These are phyloP conservation scores for Clarias pachynema DNA, from an alignment of 2,797 vertebrate species.

Conservation along the genomic window DNA sequence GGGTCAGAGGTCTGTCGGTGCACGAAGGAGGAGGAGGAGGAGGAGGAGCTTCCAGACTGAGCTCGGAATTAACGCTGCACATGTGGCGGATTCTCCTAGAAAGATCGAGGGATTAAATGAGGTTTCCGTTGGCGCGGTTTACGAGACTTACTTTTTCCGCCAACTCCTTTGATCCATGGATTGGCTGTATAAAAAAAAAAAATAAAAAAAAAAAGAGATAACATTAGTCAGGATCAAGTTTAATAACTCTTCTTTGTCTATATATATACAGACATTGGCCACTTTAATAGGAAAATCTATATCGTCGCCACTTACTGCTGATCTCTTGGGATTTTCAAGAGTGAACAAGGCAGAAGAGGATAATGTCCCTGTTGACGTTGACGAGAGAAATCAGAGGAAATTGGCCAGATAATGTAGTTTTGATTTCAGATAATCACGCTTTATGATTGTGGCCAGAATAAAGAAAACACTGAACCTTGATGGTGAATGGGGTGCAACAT, in stretches of 20 bases:
- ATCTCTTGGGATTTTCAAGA: neutral
- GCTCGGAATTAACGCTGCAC: neutral
- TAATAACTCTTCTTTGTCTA: neutral
- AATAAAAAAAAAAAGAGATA: neutral
- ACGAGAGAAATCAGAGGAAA: neutral
- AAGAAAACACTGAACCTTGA: neutral
- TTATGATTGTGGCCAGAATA: neutral
- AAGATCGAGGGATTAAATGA: conserved; percentile 18
- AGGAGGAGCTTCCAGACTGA: neutral
- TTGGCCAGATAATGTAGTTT: neutral
- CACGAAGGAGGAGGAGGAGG: neutral
- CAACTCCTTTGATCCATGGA: conserved; percentile 69
- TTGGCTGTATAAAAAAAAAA: conserved; percentile 61
- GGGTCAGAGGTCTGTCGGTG: conserved; percentile 1
- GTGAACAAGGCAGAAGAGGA: too few relatives aligned
- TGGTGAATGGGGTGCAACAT: neutral
- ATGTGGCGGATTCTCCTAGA: conserved; percentile 27
- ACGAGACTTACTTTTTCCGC: conserved; percentile 72
- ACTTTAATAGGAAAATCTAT: neutral
- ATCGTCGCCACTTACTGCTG: neutral
- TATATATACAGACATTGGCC: neutral
- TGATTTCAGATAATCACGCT: neutral
- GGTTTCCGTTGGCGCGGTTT: conserved; percentile 18
- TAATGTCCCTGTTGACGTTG: too few relatives aligned
- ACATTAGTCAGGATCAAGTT: neutral